These are phyloP conservation scores for Oreortyx pictus DNA, from an alignment of 2,797 vertebrate species.

Conservation along the genomic window DNA sequence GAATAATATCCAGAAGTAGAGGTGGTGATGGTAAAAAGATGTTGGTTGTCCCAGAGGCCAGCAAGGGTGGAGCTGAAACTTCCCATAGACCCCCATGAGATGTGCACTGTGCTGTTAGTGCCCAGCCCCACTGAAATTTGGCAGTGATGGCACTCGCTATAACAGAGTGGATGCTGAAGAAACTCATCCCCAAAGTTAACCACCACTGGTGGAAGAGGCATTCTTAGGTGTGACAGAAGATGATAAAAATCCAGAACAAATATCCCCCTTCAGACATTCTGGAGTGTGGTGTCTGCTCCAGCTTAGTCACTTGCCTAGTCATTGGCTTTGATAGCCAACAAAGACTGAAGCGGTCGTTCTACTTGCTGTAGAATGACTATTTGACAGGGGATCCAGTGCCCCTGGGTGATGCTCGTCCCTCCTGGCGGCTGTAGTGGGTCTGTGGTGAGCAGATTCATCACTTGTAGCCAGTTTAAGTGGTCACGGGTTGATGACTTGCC, in stretches of 20 bases:
- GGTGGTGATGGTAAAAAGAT: background rate
- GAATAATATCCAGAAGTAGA: background rate
- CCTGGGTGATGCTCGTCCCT: background rate
- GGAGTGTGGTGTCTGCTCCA: background rate
- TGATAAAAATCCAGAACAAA: slow-evolving; percentile 18
- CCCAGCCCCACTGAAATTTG: background rate
- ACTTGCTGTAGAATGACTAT: background rate
- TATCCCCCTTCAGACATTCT: background rate
- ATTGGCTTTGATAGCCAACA: background rate
- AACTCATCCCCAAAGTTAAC: background rate
- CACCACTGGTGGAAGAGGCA: background rate
- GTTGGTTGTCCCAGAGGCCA: background rate
- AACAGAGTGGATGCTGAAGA: background rate
- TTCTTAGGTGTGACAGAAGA: background rate
- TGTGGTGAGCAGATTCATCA: background rate
- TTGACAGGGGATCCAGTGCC: background rate
- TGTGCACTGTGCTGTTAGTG: background rate
- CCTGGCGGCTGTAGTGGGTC: background rate
- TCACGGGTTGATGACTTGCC: background rate
- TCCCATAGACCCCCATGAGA: background rate
- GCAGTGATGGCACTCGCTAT: background rate
- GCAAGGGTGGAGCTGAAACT: background rate
- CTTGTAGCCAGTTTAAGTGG: background rate
- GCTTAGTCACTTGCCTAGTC: slow-evolving; percentile 58
- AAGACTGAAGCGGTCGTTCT: slow-evolving; percentile 2